Evolutionary conservation across 1,140 invertebrate genomes (phyloP).

Genomic region (Drosophila miranda): DNA sequence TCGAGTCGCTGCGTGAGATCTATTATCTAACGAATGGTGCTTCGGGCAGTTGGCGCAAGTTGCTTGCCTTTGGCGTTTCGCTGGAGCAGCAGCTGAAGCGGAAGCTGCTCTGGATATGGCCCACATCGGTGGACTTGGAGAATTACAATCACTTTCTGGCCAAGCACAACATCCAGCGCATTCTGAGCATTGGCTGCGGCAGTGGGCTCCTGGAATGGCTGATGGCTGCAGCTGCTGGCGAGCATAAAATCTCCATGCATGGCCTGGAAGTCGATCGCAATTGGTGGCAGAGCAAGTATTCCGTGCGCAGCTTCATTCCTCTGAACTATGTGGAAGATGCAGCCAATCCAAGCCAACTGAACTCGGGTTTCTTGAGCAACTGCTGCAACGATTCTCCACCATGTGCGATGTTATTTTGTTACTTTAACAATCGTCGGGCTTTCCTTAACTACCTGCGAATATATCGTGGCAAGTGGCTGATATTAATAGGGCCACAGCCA

Average conservation of each 20-base stretch:
- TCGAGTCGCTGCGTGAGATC: constrained; percentile 41
- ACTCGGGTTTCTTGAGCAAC: constrained; percentile 65
- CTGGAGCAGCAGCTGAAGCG: constrained; percentile 61
- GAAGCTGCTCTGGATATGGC: constrained; percentile 85
- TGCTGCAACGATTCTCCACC: constrained; percentile 55
- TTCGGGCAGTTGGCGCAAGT: constrained; percentile 53
- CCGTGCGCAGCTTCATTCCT: constrained; percentile 84
- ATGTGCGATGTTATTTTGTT: constrained; percentile 88
- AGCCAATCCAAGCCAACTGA: constrained; percentile 6
- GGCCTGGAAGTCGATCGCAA: constrained; percentile 85
- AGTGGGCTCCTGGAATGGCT: constrained; percentile 76
- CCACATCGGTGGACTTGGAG: constrained; percentile 83
- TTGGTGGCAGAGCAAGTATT: constrained; percentile 86
- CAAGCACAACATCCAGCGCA: constrained; percentile 20
- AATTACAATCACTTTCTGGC: constrained; percentile 54
- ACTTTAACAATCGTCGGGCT: constrained; percentile 88
- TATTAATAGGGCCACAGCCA: constrained; percentile 88
- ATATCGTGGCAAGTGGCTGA: constrained; percentile 85
- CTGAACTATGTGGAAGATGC: constrained; percentile 80
- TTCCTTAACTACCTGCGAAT: constrained; percentile 86
- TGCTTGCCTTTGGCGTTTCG: constrained; percentile 49
- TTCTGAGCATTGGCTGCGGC: constrained; percentile 74
- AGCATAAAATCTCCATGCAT: constrained; percentile 78
- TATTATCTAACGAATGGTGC: constrained; percentile 55
- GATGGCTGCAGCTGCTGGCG: constrained; percentile 33